A percentile compares a stretch with the other conserved stretches of the same genome.
phyloP scores from a whole-genome alignment of 2,113 vertebrate genomes.

The Globicephala melas region DNA sequence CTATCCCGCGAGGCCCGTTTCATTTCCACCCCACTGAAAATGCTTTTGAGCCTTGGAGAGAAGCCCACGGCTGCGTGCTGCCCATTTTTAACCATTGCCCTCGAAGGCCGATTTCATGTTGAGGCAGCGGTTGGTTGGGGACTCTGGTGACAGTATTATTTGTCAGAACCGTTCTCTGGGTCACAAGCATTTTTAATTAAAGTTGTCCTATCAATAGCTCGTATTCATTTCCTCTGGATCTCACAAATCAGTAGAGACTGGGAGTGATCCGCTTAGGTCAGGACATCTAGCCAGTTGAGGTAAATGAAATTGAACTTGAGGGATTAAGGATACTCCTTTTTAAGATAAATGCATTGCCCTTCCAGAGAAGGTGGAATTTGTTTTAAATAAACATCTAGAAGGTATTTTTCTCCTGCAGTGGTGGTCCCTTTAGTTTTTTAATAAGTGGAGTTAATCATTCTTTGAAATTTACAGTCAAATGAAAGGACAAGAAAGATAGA shows the following conservation, averaged over 20 bases:
- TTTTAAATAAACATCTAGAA: not conserved
- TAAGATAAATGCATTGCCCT: not conserved
- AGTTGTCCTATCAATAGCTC: not conserved
- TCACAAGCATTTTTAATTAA: slow-evolving; percentile 2
- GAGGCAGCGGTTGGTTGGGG: not conserved
- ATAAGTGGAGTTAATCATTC: not conserved
- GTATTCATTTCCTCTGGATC: not conserved
- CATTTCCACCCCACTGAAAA: not conserved
- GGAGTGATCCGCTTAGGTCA: not conserved
- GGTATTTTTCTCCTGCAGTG: not conserved
- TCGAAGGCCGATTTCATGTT: not conserved
- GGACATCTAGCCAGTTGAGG: not conserved
- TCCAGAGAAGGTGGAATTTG: not conserved
- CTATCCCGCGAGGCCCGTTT: not conserved
- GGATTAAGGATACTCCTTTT: not conserved
- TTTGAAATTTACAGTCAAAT: not conserved
- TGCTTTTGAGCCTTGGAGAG: not conserved
- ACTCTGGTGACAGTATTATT: not conserved
- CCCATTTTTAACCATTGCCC: not conserved
- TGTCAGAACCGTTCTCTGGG: not conserved
- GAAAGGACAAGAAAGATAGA: not conserved
- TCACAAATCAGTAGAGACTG: not conserved
- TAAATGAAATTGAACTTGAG: not conserved
- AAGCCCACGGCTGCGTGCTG: not conserved
- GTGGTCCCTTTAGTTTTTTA: not conserved